Conservation (phyloP, 2,797 vertebrate species). For the Notolabrus celidotus region DNA sequence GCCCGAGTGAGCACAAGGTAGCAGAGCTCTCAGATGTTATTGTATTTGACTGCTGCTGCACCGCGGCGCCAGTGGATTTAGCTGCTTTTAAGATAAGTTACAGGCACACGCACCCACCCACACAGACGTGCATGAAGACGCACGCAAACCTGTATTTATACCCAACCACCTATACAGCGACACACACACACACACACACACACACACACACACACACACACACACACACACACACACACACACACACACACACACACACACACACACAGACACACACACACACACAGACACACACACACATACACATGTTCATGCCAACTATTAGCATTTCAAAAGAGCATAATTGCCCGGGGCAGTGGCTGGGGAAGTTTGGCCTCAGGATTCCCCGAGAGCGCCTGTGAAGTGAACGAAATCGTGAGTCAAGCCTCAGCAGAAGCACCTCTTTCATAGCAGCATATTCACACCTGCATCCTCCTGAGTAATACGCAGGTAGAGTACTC, state of each 20-base stretch:
- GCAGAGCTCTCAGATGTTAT: constrained; percentile 78
- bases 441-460: constrained; percentile 70
- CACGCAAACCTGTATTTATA: constrained; percentile 46
- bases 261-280: constrained; percentile 9
- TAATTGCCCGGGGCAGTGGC: constrained; percentile 80
- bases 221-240: constrained; percentile 30
- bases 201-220: constrained; percentile 43
- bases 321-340: constrained; percentile 81
- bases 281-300: constrained; percentile 42
- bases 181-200: constrained; percentile 12
- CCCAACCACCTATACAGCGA: constrained; percentile 20
- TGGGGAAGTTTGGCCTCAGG: constrained; percentile 79
- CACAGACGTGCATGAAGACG: constrained; percentile 49
- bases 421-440: constrained; percentile 67
- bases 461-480: constrained; percentile 73
- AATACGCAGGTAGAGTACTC: constrained; percentile 64
- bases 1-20: constrained; percentile 75
- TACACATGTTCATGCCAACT: constrained; percentile 53
- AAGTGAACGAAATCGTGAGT: constrained; percentile 81
- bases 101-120: constrained; percentile 52
- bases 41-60: constrained; percentile 82
- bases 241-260: constrained; percentile 32
- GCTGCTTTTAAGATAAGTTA: constrained; percentile 84
- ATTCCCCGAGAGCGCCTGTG: constrained; percentile 81
- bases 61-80: constrained; percentile 73